Evolutionary conservation across 2,888 invertebrate species (phyloP), one percentile per base, ranked within the genome.

Genomic region (Leptogaster cylindrica): DNA sequence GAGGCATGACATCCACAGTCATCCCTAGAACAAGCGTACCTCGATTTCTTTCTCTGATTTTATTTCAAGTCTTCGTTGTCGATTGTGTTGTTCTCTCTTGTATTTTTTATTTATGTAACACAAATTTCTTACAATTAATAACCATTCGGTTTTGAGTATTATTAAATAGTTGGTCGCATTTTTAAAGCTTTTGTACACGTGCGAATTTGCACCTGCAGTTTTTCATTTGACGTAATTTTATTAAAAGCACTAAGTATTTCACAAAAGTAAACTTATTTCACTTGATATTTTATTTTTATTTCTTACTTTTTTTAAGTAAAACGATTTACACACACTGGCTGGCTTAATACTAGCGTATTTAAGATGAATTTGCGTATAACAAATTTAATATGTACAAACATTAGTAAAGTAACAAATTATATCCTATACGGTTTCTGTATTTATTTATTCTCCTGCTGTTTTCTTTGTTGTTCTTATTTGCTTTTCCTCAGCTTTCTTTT

Each of bases 61-160:
- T n/a, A n/a, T n/a, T 4, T 36, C 3, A 36, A 36, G 1, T 36
- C 14, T 36, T 36, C 36, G 7, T 36, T 36, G 10, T 36, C 14
- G 1, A 10, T 36, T 36, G 10, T 36, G 2, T 36, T 10, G n/a
- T 36, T 36, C 14, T 10, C 7, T 36, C 14, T 36, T 36, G 10
- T n/a, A n/a, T n/a, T n/a, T 36, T 36, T 36, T 10, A n/a, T 36
- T 36, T 36, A 36, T 36, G 36, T 36, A 36, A 36, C 36, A n/a
- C 36, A 36, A n/a, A 36, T 12, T 4, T 14, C 36, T 1, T 36
- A 36, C 10, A 36, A 36, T 36, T 36, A 36, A 36, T 12, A 36
- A 31, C 10, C 31, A 31, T 36, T 10, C 14, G 7, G 14, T 36
- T 36, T n/a, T 36, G n/a, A 36, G n/a, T 36, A 36, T 36, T 3